Conservation (phyloP, 2,113 vertebrate genomes). For the Strix aluco region DNA sequence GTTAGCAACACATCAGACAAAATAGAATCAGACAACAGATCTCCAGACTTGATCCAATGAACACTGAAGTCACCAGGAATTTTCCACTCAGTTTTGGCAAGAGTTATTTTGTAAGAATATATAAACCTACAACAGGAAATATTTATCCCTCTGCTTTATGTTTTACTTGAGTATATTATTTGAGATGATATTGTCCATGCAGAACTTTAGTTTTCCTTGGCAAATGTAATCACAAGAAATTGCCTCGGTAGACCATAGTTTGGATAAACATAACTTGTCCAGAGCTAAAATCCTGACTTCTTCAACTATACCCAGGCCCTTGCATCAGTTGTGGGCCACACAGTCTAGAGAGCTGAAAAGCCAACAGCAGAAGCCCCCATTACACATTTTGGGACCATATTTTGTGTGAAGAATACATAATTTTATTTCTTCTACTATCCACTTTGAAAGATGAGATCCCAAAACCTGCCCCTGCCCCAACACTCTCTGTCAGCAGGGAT, state of each 20-base stretch:
- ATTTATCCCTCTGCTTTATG: neutral
- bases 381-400: neutral
- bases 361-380: neutral
- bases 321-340: neutral
- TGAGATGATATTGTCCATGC: accelerated
- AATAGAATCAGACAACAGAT: neutral
- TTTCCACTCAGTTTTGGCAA: neutral
- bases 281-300: neutral
- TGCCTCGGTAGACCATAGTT: neutral
- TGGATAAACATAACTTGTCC: neutral
- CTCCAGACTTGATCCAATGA: neutral
- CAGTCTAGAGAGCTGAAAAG: neutral
- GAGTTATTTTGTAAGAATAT: neutral
- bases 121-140: neutral
- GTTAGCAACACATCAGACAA: neutral
- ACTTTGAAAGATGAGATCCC: neutral
- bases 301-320: neutral
- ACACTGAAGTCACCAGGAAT: neutral
- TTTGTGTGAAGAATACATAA: neutral
- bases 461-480: neutral
- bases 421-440: neutral
- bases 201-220: neutral
- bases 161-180: neutral
- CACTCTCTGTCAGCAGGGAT: neutral
- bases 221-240: neutral